Evolutionary conservation across 2,797 vertebrate genomes (phyloP).

Genomic region (Lagodon rhomboides): DNA sequence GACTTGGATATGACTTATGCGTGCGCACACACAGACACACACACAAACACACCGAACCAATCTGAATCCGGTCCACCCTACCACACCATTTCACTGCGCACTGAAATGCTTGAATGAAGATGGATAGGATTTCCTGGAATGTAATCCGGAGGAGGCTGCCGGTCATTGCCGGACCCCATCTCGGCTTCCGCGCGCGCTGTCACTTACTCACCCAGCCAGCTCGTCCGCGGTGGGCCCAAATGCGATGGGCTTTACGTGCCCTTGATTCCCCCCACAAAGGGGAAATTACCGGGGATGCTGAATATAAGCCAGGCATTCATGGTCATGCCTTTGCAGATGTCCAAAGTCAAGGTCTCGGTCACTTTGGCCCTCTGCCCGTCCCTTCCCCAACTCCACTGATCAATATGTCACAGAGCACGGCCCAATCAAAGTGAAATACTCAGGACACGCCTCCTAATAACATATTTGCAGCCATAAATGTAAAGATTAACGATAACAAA

Average conservation of each 20-base stretch:
- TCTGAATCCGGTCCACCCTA: constrained; percentile 70
- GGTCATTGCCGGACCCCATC: constrained; percentile 75
- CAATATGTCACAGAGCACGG: constrained; percentile 81
- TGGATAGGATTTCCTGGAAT: constrained; percentile 79
- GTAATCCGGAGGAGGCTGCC: constrained; percentile 72
- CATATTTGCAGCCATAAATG: constrained; percentile 86
- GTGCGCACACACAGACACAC: constrained; percentile 45
- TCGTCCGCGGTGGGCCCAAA: constrained; percentile 58
- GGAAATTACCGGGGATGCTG: constrained; percentile 77
- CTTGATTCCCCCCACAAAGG: constrained; percentile 78
- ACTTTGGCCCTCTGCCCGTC: constrained; percentile 60
- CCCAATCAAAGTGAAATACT: constrained; percentile 81
- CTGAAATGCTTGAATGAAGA: constrained; percentile 81
- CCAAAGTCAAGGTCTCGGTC: constrained; percentile 82
- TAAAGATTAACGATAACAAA: constrained; percentile 88
- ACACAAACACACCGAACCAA: constrained; percentile 66
- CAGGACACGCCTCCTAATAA: constrained; percentile 83
- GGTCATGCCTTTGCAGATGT: constrained; percentile 76
- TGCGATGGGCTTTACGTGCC: constrained; percentile 76
- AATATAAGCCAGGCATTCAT: constrained; percentile 73
- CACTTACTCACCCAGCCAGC: constrained; percentile 72
- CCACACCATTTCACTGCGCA: constrained; percentile 75
- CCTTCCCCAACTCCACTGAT: constrained; percentile 69
- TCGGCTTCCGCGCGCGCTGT: constrained; percentile 69
- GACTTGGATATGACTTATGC: constrained; percentile 54